phyloP scores from a whole-genome alignment of 2,113 vertebrate genomes.

The Gymnocephalus cernua region DNA sequence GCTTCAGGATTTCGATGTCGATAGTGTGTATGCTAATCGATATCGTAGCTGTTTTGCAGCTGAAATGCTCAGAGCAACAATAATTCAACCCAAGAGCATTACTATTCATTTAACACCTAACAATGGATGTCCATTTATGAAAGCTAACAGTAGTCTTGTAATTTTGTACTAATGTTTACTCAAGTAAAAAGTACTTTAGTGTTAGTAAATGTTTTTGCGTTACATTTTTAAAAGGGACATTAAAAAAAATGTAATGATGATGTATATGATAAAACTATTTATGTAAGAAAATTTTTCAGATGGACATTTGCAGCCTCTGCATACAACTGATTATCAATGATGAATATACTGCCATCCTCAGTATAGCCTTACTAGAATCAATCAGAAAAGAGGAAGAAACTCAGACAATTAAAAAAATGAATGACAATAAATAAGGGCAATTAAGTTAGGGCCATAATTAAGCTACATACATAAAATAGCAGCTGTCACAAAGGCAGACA shows the following conservation, averaged over 20 bases:
- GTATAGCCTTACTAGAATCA: too few species aligned
- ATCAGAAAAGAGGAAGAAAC: background rate
- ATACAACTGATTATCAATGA: too few species aligned
- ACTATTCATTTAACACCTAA: constrained; percentile 18
- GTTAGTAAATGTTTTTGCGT: too few species aligned
- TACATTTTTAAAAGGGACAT: too few species aligned
- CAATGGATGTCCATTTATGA: constrained; percentile 20
- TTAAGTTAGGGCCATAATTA: background rate
- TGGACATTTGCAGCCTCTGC: too few species aligned
- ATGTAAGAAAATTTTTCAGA: too few species aligned
- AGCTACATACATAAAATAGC: background rate
- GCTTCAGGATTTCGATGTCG: too few species aligned
- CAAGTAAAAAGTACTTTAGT: too few species aligned
- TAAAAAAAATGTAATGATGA: too few species aligned
- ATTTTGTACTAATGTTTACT: too few species aligned
- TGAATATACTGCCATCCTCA: too few species aligned
- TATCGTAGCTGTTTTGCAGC: background rate
- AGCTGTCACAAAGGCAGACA: background rate
- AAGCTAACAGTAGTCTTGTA: background rate
- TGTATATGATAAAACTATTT: too few species aligned
- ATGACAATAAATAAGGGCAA: background rate
- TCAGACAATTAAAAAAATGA: background rate
- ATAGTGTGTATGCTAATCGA: constrained; percentile 21
- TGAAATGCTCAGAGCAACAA: constrained; percentile 33
- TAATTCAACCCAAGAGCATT: constrained; percentile 18